Conservation (phyloP, 2,888 invertebrate genomes). For the Phasia obesa region DNA sequence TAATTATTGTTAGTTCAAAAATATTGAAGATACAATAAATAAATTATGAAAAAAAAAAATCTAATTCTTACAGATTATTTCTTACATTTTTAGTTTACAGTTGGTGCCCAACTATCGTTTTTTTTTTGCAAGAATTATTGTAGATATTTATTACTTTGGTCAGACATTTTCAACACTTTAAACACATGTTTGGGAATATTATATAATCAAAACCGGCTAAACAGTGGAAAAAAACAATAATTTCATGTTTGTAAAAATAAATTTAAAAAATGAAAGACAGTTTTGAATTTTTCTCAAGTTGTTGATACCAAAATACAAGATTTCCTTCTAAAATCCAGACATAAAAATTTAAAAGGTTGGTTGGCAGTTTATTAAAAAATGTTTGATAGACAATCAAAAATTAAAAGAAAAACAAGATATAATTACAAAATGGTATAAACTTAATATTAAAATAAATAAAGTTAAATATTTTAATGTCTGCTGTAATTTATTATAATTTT, state of each 20-base stretch:
- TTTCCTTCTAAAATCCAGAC: not conserved
- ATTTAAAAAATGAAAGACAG: constrained; percentile 34
- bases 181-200: constrained; percentile 27
- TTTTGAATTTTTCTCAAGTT: constrained; percentile 14
- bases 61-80: too few relatives aligned
- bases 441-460: too few relatives aligned
- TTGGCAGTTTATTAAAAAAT: not conserved
- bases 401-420: too few relatives aligned
- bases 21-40: too few relatives aligned
- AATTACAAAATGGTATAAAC: too few relatives aligned
- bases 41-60: too few relatives aligned
- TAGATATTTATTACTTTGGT: not conserved
- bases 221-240: not conserved
- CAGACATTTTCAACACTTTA: not conserved
- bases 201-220: constrained; percentile 39
- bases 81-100: too few relatives aligned
- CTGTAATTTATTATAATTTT: too few relatives aligned
- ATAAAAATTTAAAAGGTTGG: not conserved
- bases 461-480: too few relatives aligned
- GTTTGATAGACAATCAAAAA: not conserved
- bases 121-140: too few relatives aligned
- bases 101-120: too few relatives aligned
- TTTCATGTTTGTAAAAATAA: not conserved
- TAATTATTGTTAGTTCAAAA: too few relatives aligned
- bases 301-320: not conserved